Conservation (phyloP, 2,113 vertebrate genomes). For the Xenopus laevis region DNA sequence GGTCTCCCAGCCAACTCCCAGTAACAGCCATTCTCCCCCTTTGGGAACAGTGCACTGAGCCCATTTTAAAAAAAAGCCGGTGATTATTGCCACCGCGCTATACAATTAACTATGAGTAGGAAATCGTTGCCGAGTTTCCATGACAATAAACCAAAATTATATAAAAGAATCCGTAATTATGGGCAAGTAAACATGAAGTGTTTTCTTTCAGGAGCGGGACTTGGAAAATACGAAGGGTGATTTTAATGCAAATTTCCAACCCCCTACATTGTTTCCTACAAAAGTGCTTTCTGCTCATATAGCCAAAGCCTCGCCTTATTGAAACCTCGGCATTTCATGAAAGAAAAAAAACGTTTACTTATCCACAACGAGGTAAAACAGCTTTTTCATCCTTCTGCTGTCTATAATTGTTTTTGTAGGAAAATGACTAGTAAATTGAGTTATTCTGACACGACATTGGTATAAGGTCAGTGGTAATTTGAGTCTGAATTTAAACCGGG, state of each 20-base stretch:
- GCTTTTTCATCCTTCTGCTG: constrained; percentile 5
- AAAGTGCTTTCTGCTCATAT: constrained; percentile 29
- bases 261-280: constrained; percentile 23
- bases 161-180: constrained; percentile 45
- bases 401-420: constrained; percentile 23
- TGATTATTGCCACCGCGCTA: constrained; percentile 28
- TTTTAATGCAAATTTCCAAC: constrained; percentile 38
- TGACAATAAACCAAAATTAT: constrained; percentile 44
- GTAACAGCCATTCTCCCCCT: background rate
- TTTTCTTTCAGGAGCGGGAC: constrained; percentile 11
- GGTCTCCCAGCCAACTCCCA: too few species aligned
- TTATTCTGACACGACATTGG: constrained; percentile 21
- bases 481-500: constrained; percentile 6
- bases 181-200: constrained; percentile 44
- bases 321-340: background rate
- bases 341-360: constrained; percentile 11
- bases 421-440: constrained; percentile 24
- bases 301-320: background rate
- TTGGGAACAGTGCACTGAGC: constrained; percentile 6
- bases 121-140: constrained; percentile 40
- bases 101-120: constrained; percentile 41
- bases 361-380: constrained; percentile 13
- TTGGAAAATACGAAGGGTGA: constrained; percentile 15
- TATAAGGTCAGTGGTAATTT: constrained; percentile 26
- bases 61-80: constrained; percentile 28